phyloP scores from a whole-genome alignment of 1,140 invertebrate species.

The Scaptomyza graminum region DNA sequence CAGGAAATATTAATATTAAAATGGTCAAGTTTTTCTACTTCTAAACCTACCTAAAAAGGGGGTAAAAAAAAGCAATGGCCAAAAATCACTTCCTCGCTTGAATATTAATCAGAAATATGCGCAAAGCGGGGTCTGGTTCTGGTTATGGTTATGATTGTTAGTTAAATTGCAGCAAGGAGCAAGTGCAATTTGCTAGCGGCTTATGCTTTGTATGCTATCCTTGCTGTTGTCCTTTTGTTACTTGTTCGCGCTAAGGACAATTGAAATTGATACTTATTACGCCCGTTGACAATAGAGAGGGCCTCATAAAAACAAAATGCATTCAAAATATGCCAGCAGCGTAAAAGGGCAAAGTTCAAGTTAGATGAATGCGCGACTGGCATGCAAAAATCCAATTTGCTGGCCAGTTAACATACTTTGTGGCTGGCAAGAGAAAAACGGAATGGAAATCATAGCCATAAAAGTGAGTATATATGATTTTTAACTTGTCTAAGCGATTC shows the following conservation, averaged over 20 bases:
- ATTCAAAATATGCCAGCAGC: background rate
- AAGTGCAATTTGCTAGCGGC: constrained; percentile 19
- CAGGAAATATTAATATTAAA: too few species aligned
- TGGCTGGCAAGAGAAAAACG: constrained; percentile 19
- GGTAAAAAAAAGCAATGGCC: background rate
- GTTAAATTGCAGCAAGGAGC: constrained; percentile 1
- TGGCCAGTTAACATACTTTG: constrained; percentile 54
- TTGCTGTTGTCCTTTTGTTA: constrained; percentile 42
- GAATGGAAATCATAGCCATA: too few species aligned
- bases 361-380: constrained; percentile 24
- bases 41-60: background rate
- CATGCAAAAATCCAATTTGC: constrained; percentile 70
- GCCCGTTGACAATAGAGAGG: constrained; percentile 43
- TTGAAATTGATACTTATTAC: constrained; percentile 77
- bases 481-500: too few species aligned
- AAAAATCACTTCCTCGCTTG: background rate
- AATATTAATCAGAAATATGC: constrained; percentile 64
- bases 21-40: background rate
- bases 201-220: constrained; percentile 2
- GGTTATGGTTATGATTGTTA: constrained; percentile 31
- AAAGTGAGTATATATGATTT: too few species aligned
- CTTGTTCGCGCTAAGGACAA: constrained; percentile 38
- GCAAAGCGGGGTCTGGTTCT: constrained; percentile 44
- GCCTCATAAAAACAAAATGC: constrained; percentile 47
- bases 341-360: constrained; percentile 49